Evolutionary conservation across 2,113 vertebrate species (phyloP).

Genomic region (Rattus rattus): DNA sequence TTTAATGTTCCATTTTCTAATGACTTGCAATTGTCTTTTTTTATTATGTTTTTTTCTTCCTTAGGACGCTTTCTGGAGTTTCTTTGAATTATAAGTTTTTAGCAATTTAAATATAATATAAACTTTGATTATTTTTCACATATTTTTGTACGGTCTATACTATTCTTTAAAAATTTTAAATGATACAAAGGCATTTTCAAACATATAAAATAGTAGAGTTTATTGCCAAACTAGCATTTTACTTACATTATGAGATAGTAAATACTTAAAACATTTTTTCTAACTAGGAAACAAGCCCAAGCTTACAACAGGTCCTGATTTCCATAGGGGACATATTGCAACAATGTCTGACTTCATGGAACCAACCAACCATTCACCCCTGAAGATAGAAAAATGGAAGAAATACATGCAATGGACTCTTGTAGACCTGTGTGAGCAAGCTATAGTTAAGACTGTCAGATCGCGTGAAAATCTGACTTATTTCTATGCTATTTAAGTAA

Average conservation of each 20-base stretch:
- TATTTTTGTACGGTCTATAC: background rate
- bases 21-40: background rate
- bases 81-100: background rate
- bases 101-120: slow-evolving; percentile 30
- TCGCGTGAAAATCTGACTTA: background rate
- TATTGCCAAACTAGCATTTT: background rate
- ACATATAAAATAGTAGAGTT: background rate
- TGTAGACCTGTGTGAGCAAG: background rate
- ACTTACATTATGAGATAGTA: background rate
- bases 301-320: background rate
- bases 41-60: background rate
- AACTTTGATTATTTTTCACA: background rate
- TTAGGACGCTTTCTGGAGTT: background rate
- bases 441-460: background rate
- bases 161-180: background rate
- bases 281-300: background rate
- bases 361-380: background rate
- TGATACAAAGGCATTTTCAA: slow-evolving; percentile 39
- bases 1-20: background rate
- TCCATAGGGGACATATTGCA: background rate
- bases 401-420: background rate
- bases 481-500: background rate
- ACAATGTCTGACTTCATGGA: background rate
- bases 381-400: background rate
- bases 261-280: background rate